Evolutionary conservation across 1,140 invertebrate genomes (phyloP), one percentile per base, ranked within the genome.

Genomic region (Cephus cinctus): DNA sequence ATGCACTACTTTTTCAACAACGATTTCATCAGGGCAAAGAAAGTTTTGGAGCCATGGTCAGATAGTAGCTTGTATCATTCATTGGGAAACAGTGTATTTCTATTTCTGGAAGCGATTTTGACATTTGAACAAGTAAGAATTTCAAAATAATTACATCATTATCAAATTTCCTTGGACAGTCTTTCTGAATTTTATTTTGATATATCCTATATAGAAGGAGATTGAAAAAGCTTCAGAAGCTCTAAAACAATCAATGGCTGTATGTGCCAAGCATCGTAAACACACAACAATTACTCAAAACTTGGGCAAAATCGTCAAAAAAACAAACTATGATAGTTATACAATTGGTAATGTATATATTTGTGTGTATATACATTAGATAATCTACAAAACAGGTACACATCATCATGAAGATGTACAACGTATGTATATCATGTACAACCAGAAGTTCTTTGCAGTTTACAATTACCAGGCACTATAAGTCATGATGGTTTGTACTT

Each of bases 31-130:
- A 82, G 87, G 69, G 92, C 92, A 2, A 83, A 81, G 65, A 79
- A 81, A 40, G 73, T 89, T 40, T 81, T 94, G 73, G 80, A 82
- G 63, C 88, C 88, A 50, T 88, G 85, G 88, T 84, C 89, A 12
- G 78, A 86, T 22, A 82, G 79, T 23, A 96, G 92, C 56, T 86
- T 96, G 75, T 98, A 98, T 66, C 95, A 97, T 76, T 86, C 94
- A 1, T 72, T 97, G n/a, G 94, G 94, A 1, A 83, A 87, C 52
- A 84, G 89, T 1, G 90, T 94, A 11, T 94, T 98, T 67, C 78
- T 88, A 51, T 97, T 92, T 67, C 81, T 98, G 4, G 92, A 96
- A 70, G 94, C 94, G 1, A 86, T 95, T 55, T 82, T 98, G 62
- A 98, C 94, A 1, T 92, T 96, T 69, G 94, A 98, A 69, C 81